Evolutionary conservation across 2,113 vertebrate genomes (phyloP), one percentile per base, ranked within the genome.

Genomic region (Corythornis cristatus): DNA sequence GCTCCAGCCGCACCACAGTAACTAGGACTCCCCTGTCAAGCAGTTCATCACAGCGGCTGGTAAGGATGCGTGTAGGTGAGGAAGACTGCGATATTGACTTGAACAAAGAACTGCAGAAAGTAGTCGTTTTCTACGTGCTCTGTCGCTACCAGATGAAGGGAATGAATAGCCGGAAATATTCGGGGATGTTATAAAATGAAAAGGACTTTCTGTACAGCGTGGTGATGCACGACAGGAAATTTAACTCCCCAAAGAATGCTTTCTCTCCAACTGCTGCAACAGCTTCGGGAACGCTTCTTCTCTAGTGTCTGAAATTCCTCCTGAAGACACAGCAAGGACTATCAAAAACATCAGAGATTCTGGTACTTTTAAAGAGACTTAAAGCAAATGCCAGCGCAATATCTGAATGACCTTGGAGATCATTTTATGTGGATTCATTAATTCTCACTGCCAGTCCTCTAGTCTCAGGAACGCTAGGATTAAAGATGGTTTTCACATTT

Each of bases 361-460:
- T 72, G 94, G 53, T 86, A 97, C 95, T 98, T 97, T 88, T 62
- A 82, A 93, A 96, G 93, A 77, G 85, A 96, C 94, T 97, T 92
- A 90, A 88, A 91, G 83, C 79, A 88, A 89, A 94, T 80, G 79
- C 90, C 92, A 87, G 87, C 50, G 8, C 90, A 93, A 54, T 89
- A 86, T 33, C 93, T 88, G 93, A 97, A 97, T 98, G 97, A 98
- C 98, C 98, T 98, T 98, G 97, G 97, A 96, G 95, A 96, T 95
- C 86, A 12, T 95, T 97, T 95, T 78, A 6, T 86, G 92, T 97
- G 96, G 95, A 97, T 96, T 93, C 94, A 43, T 85, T 90, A 35
- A 72, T 95, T 97, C 92, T 94, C 37, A 79, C 88, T 96, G 96
- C 89, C 92, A 79, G 90, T 87, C 83, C 93, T 85, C 81, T 89